Conservation (phyloP, 1,140 invertebrate species). For the Gryon sp. region DNA sequence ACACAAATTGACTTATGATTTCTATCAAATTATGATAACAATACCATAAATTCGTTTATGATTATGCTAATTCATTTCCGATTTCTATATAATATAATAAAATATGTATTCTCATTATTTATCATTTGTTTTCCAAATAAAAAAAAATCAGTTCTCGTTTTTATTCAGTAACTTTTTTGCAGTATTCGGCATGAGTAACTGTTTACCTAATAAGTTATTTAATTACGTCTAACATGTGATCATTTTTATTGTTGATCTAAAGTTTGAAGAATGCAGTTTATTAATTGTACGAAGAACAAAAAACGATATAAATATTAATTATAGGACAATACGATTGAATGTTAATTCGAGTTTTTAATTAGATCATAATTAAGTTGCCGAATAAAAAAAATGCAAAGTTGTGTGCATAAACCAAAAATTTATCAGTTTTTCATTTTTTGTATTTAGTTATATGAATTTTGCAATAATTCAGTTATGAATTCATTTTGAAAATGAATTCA, state of each 20-base stretch:
- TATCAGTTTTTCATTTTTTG: too few species aligned
- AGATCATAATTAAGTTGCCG: too few species aligned
- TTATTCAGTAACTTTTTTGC: not conserved
- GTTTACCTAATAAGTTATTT: not conserved
- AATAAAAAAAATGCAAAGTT: too few species aligned
- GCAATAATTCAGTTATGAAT: too few species aligned
- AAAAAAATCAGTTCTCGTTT: not conserved
- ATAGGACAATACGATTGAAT: too few species aligned
- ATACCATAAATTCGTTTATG: not conserved
- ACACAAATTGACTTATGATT: too few species aligned
- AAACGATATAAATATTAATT: too few species aligned
- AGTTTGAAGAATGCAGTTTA: too few species aligned
- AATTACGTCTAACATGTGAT: not conserved
- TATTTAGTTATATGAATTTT: too few species aligned
- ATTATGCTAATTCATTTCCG: conserved; percentile 22
- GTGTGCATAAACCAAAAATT: too few species aligned
- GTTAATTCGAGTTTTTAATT: too few species aligned
- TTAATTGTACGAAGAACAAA: not conserved
- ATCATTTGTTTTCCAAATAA: conserved; percentile 1
- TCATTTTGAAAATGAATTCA: too few species aligned
- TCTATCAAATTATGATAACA: conserved; percentile 6
- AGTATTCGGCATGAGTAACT: not conserved
- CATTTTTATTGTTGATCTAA: not conserved
- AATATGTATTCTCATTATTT: conserved; percentile 10
- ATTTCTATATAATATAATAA: conserved; percentile 7